Evolutionary conservation across 1,140 invertebrate genomes (phyloP), one percentile per base, ranked within the genome.

Genomic region (Samia ricini): DNA sequence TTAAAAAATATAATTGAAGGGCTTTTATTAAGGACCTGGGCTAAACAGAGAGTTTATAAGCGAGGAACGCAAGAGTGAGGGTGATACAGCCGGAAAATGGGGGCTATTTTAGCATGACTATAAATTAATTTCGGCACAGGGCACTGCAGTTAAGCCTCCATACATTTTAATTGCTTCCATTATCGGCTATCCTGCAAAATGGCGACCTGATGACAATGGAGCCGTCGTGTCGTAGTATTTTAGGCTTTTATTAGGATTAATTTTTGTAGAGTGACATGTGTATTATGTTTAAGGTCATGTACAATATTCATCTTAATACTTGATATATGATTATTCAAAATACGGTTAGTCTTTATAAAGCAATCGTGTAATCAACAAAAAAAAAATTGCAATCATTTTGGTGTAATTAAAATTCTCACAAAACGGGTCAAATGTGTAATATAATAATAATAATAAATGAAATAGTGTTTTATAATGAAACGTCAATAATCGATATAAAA

Each of bases 121-220:
- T 89, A 88, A 89, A 89, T 88, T 88, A 89, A 88, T 89, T 89
- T 86, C 72, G 76, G 77, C 77, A 77, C 79, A 84, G 79, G 83
- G 76, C 75, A 81, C 72, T 86, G 81, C 81, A 86, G 84, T 89
- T 85, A 89, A 87, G 79, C 83, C 82, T 76, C 82, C 81, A 88
- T 86, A 89, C 83, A 89, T 89, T 89, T 89, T 89, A 89, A 89
- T 89, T 86, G 86, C 76, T 79, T 81, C 82, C 81, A 89, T 89
- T 88, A 89, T 88, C 85, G 81, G 77, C 75, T 72, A 74, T 81
- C 83, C 81, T 80, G 71, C 71, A 81, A 82, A 85, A 85, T 85
- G 74, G 77, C 79, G 78, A 79, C 69, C 74, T 73, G 68, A 73
- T 79, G 79, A 83, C 83, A 86, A 81, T 80, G 71, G 73, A 63